These are phyloP conservation scores for Sinelater perroti DNA, from an alignment of 2,888 invertebrate genomes.

Conservation along the genomic window DNA sequence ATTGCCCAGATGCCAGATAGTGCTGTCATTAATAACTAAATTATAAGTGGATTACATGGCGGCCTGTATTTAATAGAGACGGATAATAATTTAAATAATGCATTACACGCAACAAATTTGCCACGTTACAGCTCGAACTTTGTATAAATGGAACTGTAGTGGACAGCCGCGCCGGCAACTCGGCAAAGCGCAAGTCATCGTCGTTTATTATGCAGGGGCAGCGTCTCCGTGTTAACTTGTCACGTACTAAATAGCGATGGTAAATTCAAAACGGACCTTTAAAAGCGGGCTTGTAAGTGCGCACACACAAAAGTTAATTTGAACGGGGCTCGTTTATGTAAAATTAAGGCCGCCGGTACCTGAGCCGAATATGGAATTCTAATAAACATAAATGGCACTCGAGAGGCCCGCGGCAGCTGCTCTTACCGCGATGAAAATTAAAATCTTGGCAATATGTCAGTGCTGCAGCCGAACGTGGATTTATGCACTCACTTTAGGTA, in stretches of 20 bases:
- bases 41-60: too few relatives aligned
- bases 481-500: constrained; percentile 22
- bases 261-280: constrained; percentile 21
- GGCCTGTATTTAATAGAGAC: too few relatives aligned
- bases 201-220: too few relatives aligned
- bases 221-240: constrained; percentile 1
- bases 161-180: too few relatives aligned
- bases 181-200: too few relatives aligned
- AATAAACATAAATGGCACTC: constrained; percentile 37
- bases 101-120: too few relatives aligned
- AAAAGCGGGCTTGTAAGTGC: constrained; percentile 18
- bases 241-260: constrained; percentile 4
- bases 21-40: too few relatives aligned
- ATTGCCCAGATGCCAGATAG: too few relatives aligned
- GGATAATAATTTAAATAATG: too few relatives aligned
- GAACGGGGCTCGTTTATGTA: constrained; percentile 36
- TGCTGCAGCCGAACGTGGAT: constrained; percentile 12
- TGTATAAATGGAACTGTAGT: too few relatives aligned
- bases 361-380: constrained; percentile 34
- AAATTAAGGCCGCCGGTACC: constrained; percentile 36
- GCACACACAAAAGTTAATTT: constrained; percentile 36
- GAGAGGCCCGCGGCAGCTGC: constrained; percentile 29
- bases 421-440: constrained; percentile 32
- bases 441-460: constrained; percentile 32
- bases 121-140: too few relatives aligned